A percentile compares a stretch with the other conserved stretches of the same genome.
phyloP scores from a whole-genome alignment of 1,140 invertebrate genomes.

The Caerostris darwini region DNA sequence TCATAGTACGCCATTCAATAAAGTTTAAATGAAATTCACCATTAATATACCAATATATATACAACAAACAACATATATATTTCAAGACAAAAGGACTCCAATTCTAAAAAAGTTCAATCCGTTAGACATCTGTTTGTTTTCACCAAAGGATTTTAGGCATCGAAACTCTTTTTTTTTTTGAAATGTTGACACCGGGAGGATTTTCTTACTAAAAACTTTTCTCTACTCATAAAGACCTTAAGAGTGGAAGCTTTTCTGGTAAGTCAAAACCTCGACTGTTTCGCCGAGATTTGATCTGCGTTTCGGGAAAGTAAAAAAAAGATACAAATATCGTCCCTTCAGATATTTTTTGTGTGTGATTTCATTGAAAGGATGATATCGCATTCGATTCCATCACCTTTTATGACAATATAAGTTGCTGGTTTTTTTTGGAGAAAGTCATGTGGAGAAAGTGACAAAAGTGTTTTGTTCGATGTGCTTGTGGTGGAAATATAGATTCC shows the following conservation, averaged over 20 bases:
- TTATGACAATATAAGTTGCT: neutral
- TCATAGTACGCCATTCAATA: no score
- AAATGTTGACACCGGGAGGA: neutral
- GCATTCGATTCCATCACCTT: neutral
- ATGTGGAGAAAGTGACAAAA: neutral
- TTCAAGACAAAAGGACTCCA: no score
- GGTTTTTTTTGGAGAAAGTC: neutral
- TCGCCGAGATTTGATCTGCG: slow-evolving; percentile 23
- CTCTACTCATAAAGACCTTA: neutral
- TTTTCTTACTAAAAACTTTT: slow-evolving; percentile 23
- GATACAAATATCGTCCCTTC: neutral
- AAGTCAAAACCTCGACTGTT: slow-evolving; percentile 8
- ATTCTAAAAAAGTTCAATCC: no score
- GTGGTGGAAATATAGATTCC: no score
- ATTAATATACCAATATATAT: no score
- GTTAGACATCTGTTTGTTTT: no score
- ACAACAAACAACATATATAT: no score
- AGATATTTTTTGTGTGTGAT: neutral
- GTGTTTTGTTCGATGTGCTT: neutral
- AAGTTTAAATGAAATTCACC: no score
- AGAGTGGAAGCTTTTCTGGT: slow-evolving; percentile 5
- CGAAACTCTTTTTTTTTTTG: neutral
- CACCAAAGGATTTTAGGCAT: neutral
- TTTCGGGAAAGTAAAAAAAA: neutral
- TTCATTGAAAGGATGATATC: neutral